phyloP scores from a whole-genome alignment of 2,797 vertebrate species.

The Gymnopithys bicolor region DNA sequence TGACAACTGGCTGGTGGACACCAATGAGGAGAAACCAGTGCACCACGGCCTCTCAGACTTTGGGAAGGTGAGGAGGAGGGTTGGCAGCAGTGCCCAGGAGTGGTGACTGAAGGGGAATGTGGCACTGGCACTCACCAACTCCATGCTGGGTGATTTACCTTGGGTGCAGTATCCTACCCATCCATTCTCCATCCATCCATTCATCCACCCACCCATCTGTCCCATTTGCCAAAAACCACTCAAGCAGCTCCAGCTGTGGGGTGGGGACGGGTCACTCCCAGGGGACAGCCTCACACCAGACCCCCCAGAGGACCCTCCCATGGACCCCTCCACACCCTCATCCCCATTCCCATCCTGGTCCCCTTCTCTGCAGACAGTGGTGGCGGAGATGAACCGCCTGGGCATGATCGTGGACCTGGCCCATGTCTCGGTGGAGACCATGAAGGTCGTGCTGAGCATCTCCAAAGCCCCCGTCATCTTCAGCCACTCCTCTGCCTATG shows the following conservation, averaged over 20 bases:
- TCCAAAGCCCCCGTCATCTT: conserved; percentile 91
- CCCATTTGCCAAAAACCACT: neutral
- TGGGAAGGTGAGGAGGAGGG: conserved; percentile 83
- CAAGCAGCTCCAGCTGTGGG: neutral
- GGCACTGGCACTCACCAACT: neutral
- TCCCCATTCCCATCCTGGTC: neutral
- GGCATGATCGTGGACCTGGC: conserved; percentile 92
- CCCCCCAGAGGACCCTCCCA: neutral
- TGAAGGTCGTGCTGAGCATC: conserved; percentile 80
- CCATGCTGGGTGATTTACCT: neutral
- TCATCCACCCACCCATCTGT: neutral
- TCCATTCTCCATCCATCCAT: neutral
- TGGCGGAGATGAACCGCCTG: conserved; percentile 92
- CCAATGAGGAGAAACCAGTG: conserved; percentile 48
- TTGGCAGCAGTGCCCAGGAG: accelerated
- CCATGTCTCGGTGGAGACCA: conserved; percentile 86
- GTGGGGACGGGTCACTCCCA: neutral
- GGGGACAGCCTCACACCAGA: neutral
- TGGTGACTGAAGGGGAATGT: accelerated
- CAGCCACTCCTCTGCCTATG: conserved; percentile 92
- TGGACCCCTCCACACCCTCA: accelerated
- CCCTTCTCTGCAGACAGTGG: conserved; percentile 12
- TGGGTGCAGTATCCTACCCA: too few species aligned
- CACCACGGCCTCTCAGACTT: conserved; percentile 86
- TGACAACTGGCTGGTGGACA: conserved; percentile 94